Evolutionary conservation across 2,113 vertebrate species (phyloP).

Genomic region (Corythaixoides concolor): DNA sequence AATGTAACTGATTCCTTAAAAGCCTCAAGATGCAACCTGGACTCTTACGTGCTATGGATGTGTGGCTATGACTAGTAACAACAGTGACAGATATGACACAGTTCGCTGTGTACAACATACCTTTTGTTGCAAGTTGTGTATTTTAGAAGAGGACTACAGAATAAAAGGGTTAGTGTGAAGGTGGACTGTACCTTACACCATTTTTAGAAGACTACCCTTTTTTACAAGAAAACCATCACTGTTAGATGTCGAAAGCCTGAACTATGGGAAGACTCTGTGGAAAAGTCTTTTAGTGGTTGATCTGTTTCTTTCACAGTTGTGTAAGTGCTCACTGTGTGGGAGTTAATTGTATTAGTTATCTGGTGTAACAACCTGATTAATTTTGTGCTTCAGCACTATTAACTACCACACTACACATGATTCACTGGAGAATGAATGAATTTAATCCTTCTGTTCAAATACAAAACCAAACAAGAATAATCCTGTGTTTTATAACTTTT

Average conservation of each 20-base stretch:
- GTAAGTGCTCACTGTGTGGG: not conserved
- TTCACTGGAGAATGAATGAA: slow-evolving; percentile 27
- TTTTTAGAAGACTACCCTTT: not conserved
- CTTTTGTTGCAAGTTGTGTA: not conserved
- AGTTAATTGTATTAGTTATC: slow-evolving; percentile 45
- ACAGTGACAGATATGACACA: accelerated
- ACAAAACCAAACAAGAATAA: slow-evolving; percentile 51
- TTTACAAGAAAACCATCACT: not conserved
- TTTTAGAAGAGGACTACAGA: not conserved
- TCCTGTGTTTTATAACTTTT: slow-evolving; percentile 41
- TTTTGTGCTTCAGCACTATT: slow-evolving; percentile 53
- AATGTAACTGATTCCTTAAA: not conserved
- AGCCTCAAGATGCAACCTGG: not conserved
- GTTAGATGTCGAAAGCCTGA: not conserved
- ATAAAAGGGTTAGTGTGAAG: not conserved
- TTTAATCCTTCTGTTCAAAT: slow-evolving; percentile 50
- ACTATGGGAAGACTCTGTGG: not conserved
- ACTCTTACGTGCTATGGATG: not conserved
- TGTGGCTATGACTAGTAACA: not conserved
- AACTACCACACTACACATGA: slow-evolving; percentile 7
- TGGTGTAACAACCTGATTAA: slow-evolving; percentile 38
- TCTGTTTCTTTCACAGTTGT: not conserved
- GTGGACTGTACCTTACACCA: not conserved
- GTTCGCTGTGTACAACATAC: not conserved
- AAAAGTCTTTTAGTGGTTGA: not conserved